Percentiles rank a stretch among this genome's conserved stretches.
These are phyloP conservation scores for Drosophila rellima DNA, from an alignment of 2,888 invertebrate species.

Conservation along the genomic window DNA sequence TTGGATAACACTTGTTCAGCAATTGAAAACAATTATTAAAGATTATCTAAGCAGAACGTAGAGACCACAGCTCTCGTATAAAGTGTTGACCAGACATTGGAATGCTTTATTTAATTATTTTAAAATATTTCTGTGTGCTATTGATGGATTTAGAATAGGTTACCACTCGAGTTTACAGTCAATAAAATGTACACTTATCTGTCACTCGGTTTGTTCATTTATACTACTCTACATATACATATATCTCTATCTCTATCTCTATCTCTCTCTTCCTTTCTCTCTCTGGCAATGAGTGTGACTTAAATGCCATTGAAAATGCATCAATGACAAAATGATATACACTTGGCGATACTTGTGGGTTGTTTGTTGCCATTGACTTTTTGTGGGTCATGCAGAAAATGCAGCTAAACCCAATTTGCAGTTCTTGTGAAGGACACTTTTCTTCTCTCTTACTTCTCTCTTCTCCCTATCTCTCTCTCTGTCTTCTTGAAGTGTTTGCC, in stretches of 20 bases:
- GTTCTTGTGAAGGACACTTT: slow-evolving; percentile 23
- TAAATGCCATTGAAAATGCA: slow-evolving; percentile 50
- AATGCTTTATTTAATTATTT: not conserved
- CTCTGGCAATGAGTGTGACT: slow-evolving; percentile 17
- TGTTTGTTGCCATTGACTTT: slow-evolving; percentile 27
- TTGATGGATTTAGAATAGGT: not conserved
- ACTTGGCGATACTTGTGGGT: slow-evolving; percentile 19
- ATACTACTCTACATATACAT: not conserved
- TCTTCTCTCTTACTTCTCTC: not conserved
- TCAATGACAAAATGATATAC: slow-evolving; percentile 46
- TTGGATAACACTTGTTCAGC: too few relatives aligned
- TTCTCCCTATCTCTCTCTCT: too few relatives aligned
- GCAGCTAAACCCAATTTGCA: slow-evolving; percentile 54
- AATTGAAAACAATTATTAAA: too few relatives aligned
- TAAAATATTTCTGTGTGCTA: not conserved
- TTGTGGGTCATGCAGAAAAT: slow-evolving; percentile 35
- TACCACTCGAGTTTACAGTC: not conserved
- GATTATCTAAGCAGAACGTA: not conserved
- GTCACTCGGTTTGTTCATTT: not conserved
- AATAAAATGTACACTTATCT: slow-evolving; percentile 1
- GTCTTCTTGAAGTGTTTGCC: slow-evolving; percentile 12
- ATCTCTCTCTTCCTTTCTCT: not conserved
- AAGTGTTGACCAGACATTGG: not conserved
- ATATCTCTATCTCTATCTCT: not conserved
- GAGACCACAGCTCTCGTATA: not conserved